A percentile compares a stretch with the other conserved stretches of the same genome.
Conservation (phyloP, 2,888 invertebrate genomes). For the Brachyptera putata region DNA sequence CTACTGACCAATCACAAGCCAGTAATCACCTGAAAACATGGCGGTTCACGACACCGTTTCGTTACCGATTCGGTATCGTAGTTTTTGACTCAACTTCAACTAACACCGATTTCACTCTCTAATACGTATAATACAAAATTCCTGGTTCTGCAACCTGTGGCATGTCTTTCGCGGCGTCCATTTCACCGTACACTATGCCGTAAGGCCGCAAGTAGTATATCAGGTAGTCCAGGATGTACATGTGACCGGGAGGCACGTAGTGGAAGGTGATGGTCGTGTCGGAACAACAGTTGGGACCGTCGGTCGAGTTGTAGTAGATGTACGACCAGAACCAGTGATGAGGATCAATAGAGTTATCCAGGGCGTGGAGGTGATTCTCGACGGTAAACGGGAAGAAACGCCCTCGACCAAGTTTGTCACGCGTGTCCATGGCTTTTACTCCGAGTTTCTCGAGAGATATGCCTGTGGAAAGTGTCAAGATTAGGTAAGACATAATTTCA, state of each 20-base stretch:
- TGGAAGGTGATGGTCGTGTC: slow-evolving; percentile 94
- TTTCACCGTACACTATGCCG: slow-evolving; percentile 25
- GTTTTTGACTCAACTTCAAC: too few relatives aligned
- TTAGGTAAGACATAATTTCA: too few relatives aligned
- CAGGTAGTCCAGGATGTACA: slow-evolving; percentile 92
- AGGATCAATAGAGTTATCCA: slow-evolving; percentile 67
- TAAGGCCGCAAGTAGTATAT: slow-evolving; percentile 82
- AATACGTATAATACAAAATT: too few relatives aligned
- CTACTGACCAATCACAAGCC: too few relatives aligned
- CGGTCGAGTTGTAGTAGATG: slow-evolving; percentile 66
- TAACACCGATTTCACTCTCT: too few relatives aligned
- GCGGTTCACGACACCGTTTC: too few relatives aligned
- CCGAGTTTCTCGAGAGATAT: slow-evolving; percentile 81
- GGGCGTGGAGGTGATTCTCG: slow-evolving; percentile 87
- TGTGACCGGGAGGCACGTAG: slow-evolving; percentile 83
- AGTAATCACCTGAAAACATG: too few relatives aligned
- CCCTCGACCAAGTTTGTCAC: slow-evolving; percentile 78
- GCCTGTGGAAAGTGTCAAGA: slow-evolving; percentile 50
- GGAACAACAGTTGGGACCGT: slow-evolving; percentile 84
- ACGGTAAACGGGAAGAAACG: slow-evolving; percentile 94
- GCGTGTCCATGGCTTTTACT: slow-evolving; percentile 81
- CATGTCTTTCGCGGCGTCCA: too few relatives aligned
- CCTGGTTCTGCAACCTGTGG: too few relatives aligned
- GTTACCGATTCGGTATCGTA: too few relatives aligned
- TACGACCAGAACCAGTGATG: slow-evolving; percentile 92